Percentiles rank a stretch among this genome's conserved stretches.
Evolutionary conservation across 2,797 vertebrate genomes (phyloP).

Genomic region (Pangasius macronema): DNA sequence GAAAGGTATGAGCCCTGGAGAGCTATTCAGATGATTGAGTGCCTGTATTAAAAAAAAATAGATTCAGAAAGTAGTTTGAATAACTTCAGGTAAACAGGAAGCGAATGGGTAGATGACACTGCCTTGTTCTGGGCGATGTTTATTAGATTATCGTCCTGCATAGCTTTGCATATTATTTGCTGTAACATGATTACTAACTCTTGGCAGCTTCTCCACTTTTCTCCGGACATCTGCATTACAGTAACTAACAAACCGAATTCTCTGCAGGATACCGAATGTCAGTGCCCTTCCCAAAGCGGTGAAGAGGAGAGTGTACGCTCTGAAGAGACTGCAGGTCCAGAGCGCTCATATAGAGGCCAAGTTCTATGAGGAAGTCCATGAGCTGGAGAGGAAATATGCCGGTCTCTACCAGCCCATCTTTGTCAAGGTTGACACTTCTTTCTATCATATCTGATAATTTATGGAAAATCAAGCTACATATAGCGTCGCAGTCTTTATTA

Average conservation of each 20-base stretch:
- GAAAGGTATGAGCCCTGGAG: constrained; percentile 45
- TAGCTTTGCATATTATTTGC: neutral
- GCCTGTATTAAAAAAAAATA: neutral
- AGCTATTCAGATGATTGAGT: neutral
- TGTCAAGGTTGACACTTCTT: constrained; percentile 82
- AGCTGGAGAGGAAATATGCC: constrained; percentile 94
- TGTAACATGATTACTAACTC: neutral
- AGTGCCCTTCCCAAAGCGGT: constrained; percentile 94
- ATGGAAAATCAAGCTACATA: neutral
- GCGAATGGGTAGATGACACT: neutral
- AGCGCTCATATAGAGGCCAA: constrained; percentile 95
- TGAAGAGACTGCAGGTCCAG: constrained; percentile 94
- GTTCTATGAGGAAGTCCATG: constrained; percentile 98
- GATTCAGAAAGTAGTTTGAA: neutral
- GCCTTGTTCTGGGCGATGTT: neutral
- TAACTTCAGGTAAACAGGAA: neutral
- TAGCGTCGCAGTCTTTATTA: neutral
- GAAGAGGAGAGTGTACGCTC: constrained; percentile 90
- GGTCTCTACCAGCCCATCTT: constrained; percentile 91
- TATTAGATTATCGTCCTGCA: neutral
- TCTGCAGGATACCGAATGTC: constrained; percentile 43
- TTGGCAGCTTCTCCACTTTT: neutral
- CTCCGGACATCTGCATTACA: neutral
- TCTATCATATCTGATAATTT: neutral
- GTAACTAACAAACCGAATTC: neutral